These are phyloP conservation scores for Meiosimyza platycephala DNA, from an alignment of 2,888 invertebrate species.

Conservation along the genomic window DNA sequence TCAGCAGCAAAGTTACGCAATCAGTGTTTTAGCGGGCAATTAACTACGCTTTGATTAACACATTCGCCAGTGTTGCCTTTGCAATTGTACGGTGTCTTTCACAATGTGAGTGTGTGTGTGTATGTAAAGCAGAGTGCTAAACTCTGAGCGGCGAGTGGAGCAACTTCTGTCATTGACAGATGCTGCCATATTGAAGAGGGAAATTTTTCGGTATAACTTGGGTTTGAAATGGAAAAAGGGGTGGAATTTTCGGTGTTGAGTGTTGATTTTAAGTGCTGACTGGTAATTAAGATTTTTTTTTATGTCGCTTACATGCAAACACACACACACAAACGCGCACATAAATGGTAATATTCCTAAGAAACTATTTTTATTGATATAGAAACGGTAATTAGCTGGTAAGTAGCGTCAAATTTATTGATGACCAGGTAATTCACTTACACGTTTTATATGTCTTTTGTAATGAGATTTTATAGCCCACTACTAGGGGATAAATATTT, in stretches of 20 bases:
- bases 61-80: conserved; percentile 48
- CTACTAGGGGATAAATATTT: too few relatives aligned
- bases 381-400: too few relatives aligned
- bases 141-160: conserved; percentile 6
- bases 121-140: background rate
- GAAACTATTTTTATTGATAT: background rate
- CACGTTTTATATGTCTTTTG: too few relatives aligned
- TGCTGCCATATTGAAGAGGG: background rate
- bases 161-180: conserved; percentile 16
- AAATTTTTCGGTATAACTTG: too few relatives aligned
- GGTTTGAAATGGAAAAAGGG: too few relatives aligned
- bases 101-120: background rate
- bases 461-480: too few relatives aligned
- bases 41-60: conserved; percentile 62
- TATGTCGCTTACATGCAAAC: background rate
- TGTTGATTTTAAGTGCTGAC: background rate
- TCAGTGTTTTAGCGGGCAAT: conserved; percentile 54
- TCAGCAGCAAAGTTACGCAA: conserved; percentile 24
- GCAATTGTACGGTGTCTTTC: background rate
- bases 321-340: background rate
- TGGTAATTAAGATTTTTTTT: conserved; percentile 8
- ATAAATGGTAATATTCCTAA: background rate
- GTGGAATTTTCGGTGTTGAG: too few relatives aligned
- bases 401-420: too few relatives aligned
- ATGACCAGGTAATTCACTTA: too few relatives aligned